phyloP scores from a whole-genome alignment of 2,888 invertebrate species.

The Heteromyza rotundicornis region DNA sequence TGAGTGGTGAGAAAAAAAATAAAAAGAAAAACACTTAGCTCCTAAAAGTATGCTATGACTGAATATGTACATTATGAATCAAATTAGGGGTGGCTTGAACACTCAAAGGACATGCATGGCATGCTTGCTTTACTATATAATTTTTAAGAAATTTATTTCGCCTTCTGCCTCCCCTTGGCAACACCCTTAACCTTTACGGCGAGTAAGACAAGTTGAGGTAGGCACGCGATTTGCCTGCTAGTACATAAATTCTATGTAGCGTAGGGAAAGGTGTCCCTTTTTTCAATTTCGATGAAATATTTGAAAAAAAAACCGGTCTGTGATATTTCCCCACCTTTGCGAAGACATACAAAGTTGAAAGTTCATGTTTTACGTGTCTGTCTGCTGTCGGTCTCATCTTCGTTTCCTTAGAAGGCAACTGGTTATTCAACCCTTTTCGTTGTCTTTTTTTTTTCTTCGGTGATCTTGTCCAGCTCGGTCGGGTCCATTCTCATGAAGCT shows the following conservation, averaged over 20 bases:
- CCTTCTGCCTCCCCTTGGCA: constrained; percentile 28
- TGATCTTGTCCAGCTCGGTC: not conserved
- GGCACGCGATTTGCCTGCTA: constrained; percentile 31
- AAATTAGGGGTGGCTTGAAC: no score
- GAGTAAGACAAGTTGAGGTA: constrained; percentile 45
- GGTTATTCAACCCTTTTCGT: not conserved
- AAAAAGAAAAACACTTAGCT: no score
- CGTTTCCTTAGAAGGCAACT: not conserved
- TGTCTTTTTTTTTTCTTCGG: not conserved
- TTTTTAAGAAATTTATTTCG: constrained; percentile 3
- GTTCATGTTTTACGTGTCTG: not conserved
- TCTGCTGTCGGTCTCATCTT: not conserved
- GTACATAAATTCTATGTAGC: no score
- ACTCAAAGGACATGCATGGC: no score
- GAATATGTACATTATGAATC: constrained; percentile 25
- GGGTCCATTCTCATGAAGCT: not conserved
- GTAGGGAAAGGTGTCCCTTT: no score
- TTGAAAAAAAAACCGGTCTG: not conserved
- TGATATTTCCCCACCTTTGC: not conserved
- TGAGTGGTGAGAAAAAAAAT: not conserved
- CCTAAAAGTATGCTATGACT: constrained; percentile 40
- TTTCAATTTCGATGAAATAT: no score
- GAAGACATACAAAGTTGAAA: not conserved
- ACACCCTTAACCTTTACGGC: not conserved
- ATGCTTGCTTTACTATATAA: no score